These are phyloP conservation scores for Ctenodactylus gundi DNA, from an alignment of 2,113 vertebrate species.

Conservation along the genomic window DNA sequence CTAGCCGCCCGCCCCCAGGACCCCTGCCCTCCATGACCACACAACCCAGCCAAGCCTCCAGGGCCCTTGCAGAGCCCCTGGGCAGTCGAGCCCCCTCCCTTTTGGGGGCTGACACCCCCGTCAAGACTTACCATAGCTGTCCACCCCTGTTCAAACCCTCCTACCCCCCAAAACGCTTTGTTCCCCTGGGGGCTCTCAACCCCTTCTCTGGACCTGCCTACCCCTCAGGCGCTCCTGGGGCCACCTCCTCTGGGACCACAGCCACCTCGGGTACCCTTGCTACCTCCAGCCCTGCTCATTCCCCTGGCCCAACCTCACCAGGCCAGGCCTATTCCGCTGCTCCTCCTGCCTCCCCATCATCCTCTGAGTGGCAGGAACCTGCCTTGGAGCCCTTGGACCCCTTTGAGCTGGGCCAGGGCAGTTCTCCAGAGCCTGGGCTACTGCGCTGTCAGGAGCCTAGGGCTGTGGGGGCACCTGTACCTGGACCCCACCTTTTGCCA, in stretches of 20 bases:
- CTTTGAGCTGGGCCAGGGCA: conserved; percentile 76
- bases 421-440: conserved; percentile 80
- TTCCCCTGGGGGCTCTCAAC: conserved; percentile 93
- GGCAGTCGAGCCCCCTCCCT: conserved; percentile 79
- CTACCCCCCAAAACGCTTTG: conserved; percentile 92
- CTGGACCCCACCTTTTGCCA: conserved; percentile 71
- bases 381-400: conserved; percentile 76
- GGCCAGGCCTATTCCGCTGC: conserved; percentile 73
- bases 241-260: conserved; percentile 59
- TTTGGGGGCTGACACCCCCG: conserved; percentile 79
- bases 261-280: conserved; percentile 76
- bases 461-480: conserved; percentile 58
- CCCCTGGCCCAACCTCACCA: conserved; percentile 74
- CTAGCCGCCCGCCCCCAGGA: conserved; percentile 74
- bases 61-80: conserved; percentile 81
- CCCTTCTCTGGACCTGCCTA: conserved; percentile 89
- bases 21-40: conserved; percentile 73
- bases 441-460: conserved; percentile 70
- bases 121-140: conserved; percentile 87
- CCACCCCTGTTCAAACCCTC: conserved; percentile 87
- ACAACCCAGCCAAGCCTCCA: conserved; percentile 86
- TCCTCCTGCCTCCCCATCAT: conserved; percentile 73
- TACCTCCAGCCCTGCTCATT: conserved; percentile 76
- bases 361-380: conserved; percentile 84
- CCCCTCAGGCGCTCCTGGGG: conserved; percentile 65